Conservation (phyloP, 2,113 vertebrate species). For the Microtus oregoni region DNA sequence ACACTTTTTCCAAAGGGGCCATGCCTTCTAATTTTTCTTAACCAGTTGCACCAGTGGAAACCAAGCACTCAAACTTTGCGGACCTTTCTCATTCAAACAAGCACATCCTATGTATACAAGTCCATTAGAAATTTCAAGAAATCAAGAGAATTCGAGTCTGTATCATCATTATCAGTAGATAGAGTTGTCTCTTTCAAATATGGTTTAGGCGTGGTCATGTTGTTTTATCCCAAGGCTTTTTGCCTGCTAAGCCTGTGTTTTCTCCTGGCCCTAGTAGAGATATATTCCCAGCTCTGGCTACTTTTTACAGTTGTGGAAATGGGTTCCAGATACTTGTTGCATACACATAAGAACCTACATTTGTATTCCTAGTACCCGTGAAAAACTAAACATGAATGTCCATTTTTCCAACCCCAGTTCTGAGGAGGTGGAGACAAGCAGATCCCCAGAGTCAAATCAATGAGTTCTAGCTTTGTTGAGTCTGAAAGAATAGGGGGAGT, state of each 20-base stretch:
- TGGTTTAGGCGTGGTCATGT: neutral
- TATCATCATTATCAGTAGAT: neutral
- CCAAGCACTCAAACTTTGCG: neutral
- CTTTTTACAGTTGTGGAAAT: neutral
- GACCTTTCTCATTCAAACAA: neutral
- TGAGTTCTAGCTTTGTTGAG: neutral
- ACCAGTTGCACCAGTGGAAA: neutral
- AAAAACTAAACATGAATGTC: neutral
- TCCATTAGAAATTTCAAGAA: neutral
- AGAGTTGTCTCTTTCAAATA: neutral
- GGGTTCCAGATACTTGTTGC: neutral
- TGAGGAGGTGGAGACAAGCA: neutral
- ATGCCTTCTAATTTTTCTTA: neutral
- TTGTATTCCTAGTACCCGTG: neutral
- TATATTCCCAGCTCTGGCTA: accelerated
- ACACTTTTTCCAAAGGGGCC: neutral
- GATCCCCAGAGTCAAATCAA: neutral
- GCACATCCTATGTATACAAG: neutral
- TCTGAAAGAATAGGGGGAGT: neutral
- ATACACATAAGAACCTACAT: neutral
- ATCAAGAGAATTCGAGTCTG: neutral
- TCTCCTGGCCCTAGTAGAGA: neutral
- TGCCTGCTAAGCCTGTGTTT: neutral
- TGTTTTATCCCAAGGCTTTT: neutral
- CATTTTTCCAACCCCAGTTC: neutral